phyloP scores from a whole-genome alignment of 2,113 vertebrate species.

The Lathamus discolor region DNA sequence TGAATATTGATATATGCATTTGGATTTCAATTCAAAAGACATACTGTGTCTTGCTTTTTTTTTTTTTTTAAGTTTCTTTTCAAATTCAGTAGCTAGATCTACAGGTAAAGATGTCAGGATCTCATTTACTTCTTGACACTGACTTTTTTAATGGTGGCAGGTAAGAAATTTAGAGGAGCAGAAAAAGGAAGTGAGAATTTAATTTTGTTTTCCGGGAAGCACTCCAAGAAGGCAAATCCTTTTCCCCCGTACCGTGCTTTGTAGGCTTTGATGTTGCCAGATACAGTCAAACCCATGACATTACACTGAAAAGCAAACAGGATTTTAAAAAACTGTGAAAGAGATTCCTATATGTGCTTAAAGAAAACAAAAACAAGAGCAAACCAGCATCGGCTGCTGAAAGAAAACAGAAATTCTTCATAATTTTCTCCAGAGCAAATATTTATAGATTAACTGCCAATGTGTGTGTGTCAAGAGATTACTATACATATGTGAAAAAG shows the following conservation, averaged over 20 bases:
- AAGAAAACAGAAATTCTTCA: background rate
- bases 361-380: background rate
- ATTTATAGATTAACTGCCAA: constrained; percentile 6
- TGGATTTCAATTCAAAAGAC: background rate
- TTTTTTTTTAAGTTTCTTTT: background rate
- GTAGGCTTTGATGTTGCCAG: background rate
- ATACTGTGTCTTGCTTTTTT: background rate
- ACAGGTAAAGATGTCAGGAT: background rate
- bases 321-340: constrained; percentile 15
- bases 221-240: background rate
- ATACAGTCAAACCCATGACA: background rate
- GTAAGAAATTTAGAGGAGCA: background rate
- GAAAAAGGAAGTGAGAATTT: background rate
- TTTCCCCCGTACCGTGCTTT: background rate
- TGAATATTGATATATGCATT: background rate
- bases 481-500: background rate
- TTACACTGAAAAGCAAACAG: background rate
- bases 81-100: background rate
- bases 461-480: background rate
- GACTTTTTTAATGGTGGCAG: background rate
- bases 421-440: background rate
- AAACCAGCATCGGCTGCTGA: background rate
- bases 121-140: background rate
- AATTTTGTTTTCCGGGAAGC: background rate
- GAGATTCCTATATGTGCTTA: background rate